Evolutionary conservation across 2,113 vertebrate genomes (phyloP).

Genomic region (Aspiorhynchus laticeps): DNA sequence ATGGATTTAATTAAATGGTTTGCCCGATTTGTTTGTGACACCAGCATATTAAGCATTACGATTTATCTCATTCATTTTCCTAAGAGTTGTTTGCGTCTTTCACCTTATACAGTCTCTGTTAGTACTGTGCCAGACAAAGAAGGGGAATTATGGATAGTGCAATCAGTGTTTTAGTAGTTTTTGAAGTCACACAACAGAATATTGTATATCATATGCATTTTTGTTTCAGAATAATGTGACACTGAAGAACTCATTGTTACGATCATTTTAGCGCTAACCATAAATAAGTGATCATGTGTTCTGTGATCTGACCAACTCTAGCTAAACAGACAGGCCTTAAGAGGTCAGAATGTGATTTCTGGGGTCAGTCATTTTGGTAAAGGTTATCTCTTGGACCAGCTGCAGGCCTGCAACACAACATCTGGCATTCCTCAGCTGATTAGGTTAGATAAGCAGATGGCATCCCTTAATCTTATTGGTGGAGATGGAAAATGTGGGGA

Average conservation of each 20-base stretch:
- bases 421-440: conserved; percentile 59
- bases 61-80: neutral
- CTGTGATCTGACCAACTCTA: neutral
- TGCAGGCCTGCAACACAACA: conserved; percentile 51
- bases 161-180: neutral
- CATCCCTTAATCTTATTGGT: conserved; percentile 45
- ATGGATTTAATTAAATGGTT: neutral
- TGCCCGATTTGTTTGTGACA: neutral
- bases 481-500: conserved; percentile 56
- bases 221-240: neutral
- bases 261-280: neutral
- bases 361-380: conserved; percentile 52
- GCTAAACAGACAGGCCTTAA: neutral
- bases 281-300: neutral
- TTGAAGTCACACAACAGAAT: neutral
- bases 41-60: neutral
- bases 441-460: conserved; percentile 51
- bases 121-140: neutral
- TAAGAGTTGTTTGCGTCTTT: neutral
- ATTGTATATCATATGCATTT: neutral
- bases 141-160: neutral
- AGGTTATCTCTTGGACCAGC: conserved; percentile 56
- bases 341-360: conserved; percentile 36
- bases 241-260: neutral
- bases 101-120: neutral